A percentile compares a stretch with the other conserved stretches of the same genome.
Evolutionary conservation across 1,140 invertebrate genomes (phyloP).

Genomic region (Maconellicoccus hirsutus): DNA sequence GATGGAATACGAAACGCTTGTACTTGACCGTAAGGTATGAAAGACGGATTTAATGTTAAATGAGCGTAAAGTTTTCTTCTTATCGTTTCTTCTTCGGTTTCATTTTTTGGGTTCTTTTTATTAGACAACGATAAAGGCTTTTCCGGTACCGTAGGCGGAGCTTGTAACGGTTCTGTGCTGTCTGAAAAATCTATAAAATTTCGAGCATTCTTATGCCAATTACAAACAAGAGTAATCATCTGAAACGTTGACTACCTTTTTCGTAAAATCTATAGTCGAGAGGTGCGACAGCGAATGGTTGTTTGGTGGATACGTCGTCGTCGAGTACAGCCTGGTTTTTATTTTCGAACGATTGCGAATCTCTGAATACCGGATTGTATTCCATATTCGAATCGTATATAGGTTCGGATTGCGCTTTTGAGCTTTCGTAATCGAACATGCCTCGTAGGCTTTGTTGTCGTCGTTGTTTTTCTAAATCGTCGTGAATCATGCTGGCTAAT

Average conservation of each 20-base stretch:
- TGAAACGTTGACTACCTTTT: background rate
- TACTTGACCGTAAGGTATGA: background rate
- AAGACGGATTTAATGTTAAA: background rate
- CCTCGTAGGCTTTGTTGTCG: background rate
- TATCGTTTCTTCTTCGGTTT: background rate
- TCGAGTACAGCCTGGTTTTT: background rate
- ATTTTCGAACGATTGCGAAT: background rate
- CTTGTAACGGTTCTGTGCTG: background rate
- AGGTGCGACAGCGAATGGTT: background rate
- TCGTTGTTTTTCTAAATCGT: background rate
- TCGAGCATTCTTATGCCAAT: too few species aligned
- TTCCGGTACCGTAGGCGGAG: background rate
- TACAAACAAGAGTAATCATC: too few species aligned
- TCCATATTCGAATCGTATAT: background rate
- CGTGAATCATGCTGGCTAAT: background rate
- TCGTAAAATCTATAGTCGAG: background rate
- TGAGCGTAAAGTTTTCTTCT: background rate
- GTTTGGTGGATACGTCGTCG: background rate
- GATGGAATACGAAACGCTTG: background rate
- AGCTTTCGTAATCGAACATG: background rate
- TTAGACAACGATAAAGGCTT: background rate
- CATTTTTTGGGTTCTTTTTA: background rate
- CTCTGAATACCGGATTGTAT: background rate
- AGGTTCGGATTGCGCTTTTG: background rate
- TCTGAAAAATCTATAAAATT: background rate